A percentile compares a stretch with the other conserved stretches of the same genome.
These are phyloP conservation scores for Rhopalosiphum padi DNA, from an alignment of 1,140 invertebrate genomes.

Conservation along the genomic window DNA sequence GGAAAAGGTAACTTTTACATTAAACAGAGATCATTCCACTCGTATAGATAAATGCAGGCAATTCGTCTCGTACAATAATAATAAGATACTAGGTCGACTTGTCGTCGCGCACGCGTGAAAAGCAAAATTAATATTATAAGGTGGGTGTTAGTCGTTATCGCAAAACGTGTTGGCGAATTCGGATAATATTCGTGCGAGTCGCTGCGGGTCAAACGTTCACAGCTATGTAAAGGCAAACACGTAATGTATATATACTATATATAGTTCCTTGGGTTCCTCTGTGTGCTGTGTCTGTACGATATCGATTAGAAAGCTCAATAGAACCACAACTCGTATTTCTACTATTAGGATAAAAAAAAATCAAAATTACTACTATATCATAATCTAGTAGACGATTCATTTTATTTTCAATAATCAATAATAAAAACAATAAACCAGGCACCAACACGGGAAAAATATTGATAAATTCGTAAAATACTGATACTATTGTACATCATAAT, in stretches of 20 bases:
- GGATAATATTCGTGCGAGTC: neutral
- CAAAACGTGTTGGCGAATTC: neutral
- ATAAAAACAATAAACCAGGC: too few relatives aligned
- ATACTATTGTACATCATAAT: too few relatives aligned
- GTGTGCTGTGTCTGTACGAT: neutral
- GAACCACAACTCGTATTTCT: neutral
- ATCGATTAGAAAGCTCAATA: neutral
- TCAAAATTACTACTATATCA: neutral
- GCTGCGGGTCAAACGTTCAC: slow-evolving; percentile 5
- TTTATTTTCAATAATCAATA: neutral
- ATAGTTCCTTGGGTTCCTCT: too few relatives aligned
- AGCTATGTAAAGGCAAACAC: neutral
- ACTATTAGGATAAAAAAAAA: neutral
- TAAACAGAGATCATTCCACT: neutral
- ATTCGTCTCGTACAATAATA: neutral
- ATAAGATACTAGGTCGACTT: neutral
- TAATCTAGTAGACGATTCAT: neutral
- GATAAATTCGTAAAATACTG: too few relatives aligned
- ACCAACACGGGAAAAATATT: too few relatives aligned
- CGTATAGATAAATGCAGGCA: neutral
- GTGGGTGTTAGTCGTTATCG: slow-evolving; percentile 10
- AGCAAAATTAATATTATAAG: neutral
- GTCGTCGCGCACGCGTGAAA: neutral
- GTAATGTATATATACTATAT: neutral
- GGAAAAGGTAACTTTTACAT: neutral